phyloP scores from a whole-genome alignment of 2,888 invertebrate species.

The Acleris holmiana region DNA sequence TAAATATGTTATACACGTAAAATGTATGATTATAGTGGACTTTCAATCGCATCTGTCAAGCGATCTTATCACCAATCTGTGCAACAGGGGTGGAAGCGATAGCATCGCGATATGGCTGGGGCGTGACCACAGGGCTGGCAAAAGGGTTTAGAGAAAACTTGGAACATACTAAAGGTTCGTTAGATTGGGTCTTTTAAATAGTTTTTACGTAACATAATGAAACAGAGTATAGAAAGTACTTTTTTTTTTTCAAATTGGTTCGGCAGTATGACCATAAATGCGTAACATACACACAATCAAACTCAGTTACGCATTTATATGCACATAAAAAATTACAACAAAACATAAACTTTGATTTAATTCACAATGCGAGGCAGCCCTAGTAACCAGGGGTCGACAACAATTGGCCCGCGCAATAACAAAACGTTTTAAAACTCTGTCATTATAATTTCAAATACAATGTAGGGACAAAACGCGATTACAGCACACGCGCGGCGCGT shows the following conservation, averaged over 20 bases:
- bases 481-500: slow-evolving; percentile 31
- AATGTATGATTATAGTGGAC: slow-evolving; percentile 15
- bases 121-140: slow-evolving; percentile 14
- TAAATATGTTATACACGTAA: slow-evolving; percentile 17
- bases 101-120: slow-evolving; percentile 37
- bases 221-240: no score
- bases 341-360: no score
- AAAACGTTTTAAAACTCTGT: slow-evolving; percentile 37
- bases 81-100: slow-evolving; percentile 50
- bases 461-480: slow-evolving; percentile 28
- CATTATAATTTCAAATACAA: slow-evolving; percentile 36
- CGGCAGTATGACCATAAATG: no score
- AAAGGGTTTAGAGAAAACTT: neutral
- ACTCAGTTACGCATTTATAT: no score
- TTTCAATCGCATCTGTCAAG: slow-evolving; percentile 51
- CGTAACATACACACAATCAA: no score
- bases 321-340: no score
- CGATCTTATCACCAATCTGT: slow-evolving; percentile 54
- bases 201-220: no score
- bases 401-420: slow-evolving; percentile 31
- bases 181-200: neutral
- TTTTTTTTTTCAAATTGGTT: no score
- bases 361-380: slow-evolving; percentile 16
- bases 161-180: neutral
- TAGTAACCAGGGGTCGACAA: slow-evolving; percentile 30